Conservation (phyloP, 1,140 invertebrate genomes). For the Delia radicum region DNA sequence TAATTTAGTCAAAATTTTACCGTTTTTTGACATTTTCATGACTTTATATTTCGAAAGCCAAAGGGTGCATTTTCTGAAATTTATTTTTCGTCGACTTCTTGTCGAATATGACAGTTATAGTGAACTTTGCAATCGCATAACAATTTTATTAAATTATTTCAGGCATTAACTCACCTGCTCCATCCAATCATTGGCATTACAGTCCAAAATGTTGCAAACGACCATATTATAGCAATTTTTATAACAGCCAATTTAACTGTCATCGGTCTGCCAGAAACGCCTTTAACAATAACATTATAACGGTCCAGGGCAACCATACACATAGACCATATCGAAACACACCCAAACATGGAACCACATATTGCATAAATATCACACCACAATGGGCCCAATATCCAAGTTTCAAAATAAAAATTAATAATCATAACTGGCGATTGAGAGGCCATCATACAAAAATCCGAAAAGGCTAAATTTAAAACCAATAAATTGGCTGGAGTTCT, state of each 20-base stretch:
- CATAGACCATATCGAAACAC: constrained; percentile 80
- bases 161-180: constrained; percentile 58
- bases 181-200: constrained; percentile 66
- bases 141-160: neutral
- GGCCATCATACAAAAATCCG: constrained; percentile 84
- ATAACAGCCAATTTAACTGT: constrained; percentile 65
- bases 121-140: too few species aligned
- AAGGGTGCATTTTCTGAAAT: too few species aligned
- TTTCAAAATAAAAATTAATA: constrained; percentile 80
- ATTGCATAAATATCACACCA: constrained; percentile 79
- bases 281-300: constrained; percentile 83
- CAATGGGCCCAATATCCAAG: constrained; percentile 76
- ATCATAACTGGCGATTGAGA: constrained; percentile 77
- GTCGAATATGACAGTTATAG: too few species aligned
- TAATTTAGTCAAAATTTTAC: too few species aligned
- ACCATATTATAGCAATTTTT: constrained; percentile 67
- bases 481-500: constrained; percentile 82
- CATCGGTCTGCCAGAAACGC: constrained; percentile 64
- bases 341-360: constrained; percentile 76
- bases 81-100: too few species aligned
- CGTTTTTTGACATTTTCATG: too few species aligned
- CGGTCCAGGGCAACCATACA: constrained; percentile 78
- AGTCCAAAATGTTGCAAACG: constrained; percentile 65
- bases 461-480: constrained; percentile 83
- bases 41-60: too few species aligned